Base-by-base conservation (phyloP, 2,113 vertebrate genomes). In the Capra hircus region DNA sequence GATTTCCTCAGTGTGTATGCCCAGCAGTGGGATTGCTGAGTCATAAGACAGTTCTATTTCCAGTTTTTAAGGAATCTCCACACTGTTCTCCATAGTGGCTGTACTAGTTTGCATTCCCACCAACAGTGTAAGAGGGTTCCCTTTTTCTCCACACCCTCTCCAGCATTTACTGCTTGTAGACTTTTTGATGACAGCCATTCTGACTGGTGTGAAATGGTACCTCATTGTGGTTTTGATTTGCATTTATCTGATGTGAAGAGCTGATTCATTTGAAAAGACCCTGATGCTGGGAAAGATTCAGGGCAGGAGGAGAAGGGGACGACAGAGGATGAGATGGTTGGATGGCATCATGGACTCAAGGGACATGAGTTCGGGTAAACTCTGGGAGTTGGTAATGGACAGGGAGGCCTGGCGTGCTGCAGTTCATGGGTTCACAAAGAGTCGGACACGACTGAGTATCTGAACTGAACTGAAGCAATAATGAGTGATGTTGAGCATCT, bases 351-450 rank as follows among this genome's bases (percentile, higher is more conserved):
- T 1, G 0, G 7, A n/a, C 64, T 36, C 64, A 19, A n/a, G 0
- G 64, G 4, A n/a, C 64, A 67, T 19, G 33, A 19, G 17, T 67
- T n/a, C 19, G 33, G 17, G 64, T n/a, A 0, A 19, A 19, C 64
- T 36, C 64, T 0, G 3, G 7, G 33, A 67, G 16, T 67, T 67
- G 64, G 16, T n/a, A 1, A 67, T 19, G 64, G 33, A 36, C 64
- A 67, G 33, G 8, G 8, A 19, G 16, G 33, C 64, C 64, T n/a
- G 64, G 64, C 0, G 0, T 10, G 8, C 64, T n/a, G 64, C 2
- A 2, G 62, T 5, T 10, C 33, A n/a, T 9, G 62, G 17, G 4
- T 1, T 19, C 33, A 5, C 64, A 67, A n/a, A 64, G 16, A 67
- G 33, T 36, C 4, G 0, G 64, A 67, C 64, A 67, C 1, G 1